phyloP scores from a whole-genome alignment of 2,888 invertebrate genomes.

The Andrena camellia region DNA sequence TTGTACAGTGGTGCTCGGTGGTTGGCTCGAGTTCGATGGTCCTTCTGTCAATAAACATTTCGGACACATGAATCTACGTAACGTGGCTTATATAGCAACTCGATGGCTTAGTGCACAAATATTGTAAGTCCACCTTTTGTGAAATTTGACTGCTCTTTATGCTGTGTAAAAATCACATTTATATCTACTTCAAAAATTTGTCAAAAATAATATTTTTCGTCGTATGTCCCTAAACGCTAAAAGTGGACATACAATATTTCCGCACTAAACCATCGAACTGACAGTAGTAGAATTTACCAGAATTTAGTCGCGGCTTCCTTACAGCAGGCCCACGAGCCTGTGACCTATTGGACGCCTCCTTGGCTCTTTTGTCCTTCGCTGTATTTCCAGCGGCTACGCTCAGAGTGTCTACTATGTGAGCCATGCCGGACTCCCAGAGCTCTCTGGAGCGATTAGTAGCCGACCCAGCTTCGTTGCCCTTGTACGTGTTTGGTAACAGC shows the following conservation, averaged over 20 bases:
- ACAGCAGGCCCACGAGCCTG: conserved; percentile 80
- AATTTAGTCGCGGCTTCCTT: conserved; percentile 75
- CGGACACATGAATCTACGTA: background rate
- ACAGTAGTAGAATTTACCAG: conserved; percentile 62
- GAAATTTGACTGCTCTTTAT: too few species aligned
- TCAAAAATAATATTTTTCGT: too few species aligned
- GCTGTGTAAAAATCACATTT: too few species aligned
- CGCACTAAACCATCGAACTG: too few species aligned
- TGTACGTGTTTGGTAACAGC: conserved; percentile 79
- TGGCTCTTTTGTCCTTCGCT: conserved; percentile 95
- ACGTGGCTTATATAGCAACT: background rate
- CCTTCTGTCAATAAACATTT: conserved; percentile 66
- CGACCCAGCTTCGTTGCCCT: conserved; percentile 77
- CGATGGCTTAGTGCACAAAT: too few species aligned
- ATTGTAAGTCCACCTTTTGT: too few species aligned
- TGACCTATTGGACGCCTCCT: conserved; percentile 90
- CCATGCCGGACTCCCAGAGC: conserved; percentile 85
- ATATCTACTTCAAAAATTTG: too few species aligned
- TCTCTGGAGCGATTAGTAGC: conserved; percentile 77
- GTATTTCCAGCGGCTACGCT: conserved; percentile 94
- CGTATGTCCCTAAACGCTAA: too few species aligned
- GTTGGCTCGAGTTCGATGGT: conserved; percentile 67
- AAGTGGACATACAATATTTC: too few species aligned
- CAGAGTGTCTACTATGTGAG: conserved; percentile 87
- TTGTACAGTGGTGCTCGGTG: conserved; percentile 75